Evolutionary conservation across 2,113 vertebrate genomes (phyloP), one percentile per base, ranked within the genome.

Genomic region (Clarias batrachus): DNA sequence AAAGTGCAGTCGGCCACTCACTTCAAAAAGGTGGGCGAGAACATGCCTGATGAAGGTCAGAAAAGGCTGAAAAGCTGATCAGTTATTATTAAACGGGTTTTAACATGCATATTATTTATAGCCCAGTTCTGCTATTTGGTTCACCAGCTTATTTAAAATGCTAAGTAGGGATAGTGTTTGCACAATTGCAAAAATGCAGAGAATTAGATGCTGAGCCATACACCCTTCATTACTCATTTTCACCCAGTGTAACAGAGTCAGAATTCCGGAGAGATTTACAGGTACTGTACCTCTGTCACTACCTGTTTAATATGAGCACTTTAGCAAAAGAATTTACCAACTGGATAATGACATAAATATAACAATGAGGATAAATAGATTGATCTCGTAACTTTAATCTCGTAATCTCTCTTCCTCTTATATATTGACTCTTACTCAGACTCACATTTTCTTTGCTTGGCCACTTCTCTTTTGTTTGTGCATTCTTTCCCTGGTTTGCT

Each of bases 1-100:
- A 97, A 95, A 94, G 96, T 99, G 62, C 98, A 99, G 89, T 96
- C 95, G 3, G 95, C 97, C 0, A 96, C 96, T 33, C 97, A 99
- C 89, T 99, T 99, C 80, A 98, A 97, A 93, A 96, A 94, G 95
- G 97, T 97, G 90, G 91, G 91, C 7, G 27, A 54, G 17, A 10
- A 88, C 21, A 33, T 60, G 16, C 9, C 59, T 84, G 66, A 13
- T 37, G 11, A 63, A 41, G 6, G 37, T 54, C 19, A 27, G n/a
- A 23, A 59, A 78, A 9, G 10, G 33, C 73, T 63, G 33, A 62
- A 60, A 23, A 0, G 3, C 9, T 52, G 3, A 25, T n/a, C 25
- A 77, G 41, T 52, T 1, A 41, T 21, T 68, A 30, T 30, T 71
- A 19, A 19, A 71, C 30, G 37, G 14, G 10, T 41, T 74, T 13